Conservation (phyloP, 35 echinoderm and acorn worm species). For the Hemicentrotus pulcherrimus region DNA sequence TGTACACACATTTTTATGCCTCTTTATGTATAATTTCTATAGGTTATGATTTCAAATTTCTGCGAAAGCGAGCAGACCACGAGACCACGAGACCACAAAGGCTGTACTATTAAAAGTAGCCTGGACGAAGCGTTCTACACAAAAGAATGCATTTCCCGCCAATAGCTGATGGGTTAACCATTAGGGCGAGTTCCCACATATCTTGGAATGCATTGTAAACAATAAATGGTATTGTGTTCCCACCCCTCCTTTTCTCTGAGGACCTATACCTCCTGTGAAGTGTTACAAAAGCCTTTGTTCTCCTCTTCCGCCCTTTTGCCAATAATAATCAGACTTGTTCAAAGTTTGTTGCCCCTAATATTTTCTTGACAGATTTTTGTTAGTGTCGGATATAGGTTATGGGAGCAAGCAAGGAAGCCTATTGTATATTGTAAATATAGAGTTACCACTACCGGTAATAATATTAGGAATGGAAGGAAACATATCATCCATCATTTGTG, state of each 20-base stretch:
- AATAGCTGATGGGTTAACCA: not conserved
- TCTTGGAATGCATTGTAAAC: not conserved
- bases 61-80: not conserved
- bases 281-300: not conserved
- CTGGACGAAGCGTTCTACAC: not conserved
- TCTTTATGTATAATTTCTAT: not conserved
- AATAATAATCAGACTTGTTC: not conserved
- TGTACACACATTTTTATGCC: not conserved
- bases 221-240: not conserved
- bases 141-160: not conserved
- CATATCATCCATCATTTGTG: not conserved
- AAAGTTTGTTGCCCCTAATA: not conserved
- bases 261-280: not conserved
- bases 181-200: not conserved
- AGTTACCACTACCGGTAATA: not conserved
- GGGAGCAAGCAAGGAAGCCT: not conserved
- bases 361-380: not conserved
- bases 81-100: no score
- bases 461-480: not conserved
- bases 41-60: not conserved
- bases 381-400: not conserved
- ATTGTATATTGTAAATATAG: no score
- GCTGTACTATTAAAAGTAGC: no score
- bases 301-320: not conserved
- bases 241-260: not conserved